A percentile compares a stretch with the other conserved stretches of the same genome.
These are phyloP conservation scores for Indicator indicator DNA, from an alignment of 2,113 vertebrate genomes.

Conservation along the genomic window DNA sequence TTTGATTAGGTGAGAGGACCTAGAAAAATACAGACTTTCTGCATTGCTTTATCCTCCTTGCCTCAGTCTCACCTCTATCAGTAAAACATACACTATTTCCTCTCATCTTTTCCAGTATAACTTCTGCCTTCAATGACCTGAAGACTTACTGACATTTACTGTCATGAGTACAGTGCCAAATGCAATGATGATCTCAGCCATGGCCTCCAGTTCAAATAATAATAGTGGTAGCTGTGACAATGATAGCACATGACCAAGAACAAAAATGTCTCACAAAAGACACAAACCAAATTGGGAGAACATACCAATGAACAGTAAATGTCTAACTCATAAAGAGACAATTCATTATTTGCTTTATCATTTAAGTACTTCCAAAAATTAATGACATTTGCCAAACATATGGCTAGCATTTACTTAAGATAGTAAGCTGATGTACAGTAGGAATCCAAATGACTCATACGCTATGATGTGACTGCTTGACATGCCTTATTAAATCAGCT, in stretches of 20 bases:
- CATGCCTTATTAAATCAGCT: constrained; percentile 26
- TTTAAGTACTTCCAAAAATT: constrained; percentile 18
- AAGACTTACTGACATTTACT: constrained; percentile 27
- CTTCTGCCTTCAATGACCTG: constrained; percentile 1
- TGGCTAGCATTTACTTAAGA: constrained; percentile 6
- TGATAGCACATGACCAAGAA: constrained; percentile 15
- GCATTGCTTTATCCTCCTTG: not conserved
- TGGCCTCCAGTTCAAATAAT: constrained; percentile 10
- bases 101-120: not conserved
- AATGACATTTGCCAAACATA: not conserved
- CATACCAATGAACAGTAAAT: not conserved
- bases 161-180: not conserved
- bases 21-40: not conserved
- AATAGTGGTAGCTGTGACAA: constrained; percentile 16
- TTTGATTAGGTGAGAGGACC: not conserved
- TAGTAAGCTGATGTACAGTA: constrained; percentile 19
- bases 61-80: not conserved
- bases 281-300: not conserved
- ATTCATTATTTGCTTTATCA: constrained; percentile 1
- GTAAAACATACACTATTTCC: not conserved
- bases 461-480: constrained; percentile 12
- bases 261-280: not conserved
- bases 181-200: constrained; percentile 8
- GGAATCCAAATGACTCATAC: constrained; percentile 41
- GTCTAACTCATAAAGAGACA: not conserved